Evolutionary conservation across 2,113 vertebrate species (phyloP), one percentile per base, ranked within the genome.

Genomic region (Gallinago paraguaiae): DNA sequence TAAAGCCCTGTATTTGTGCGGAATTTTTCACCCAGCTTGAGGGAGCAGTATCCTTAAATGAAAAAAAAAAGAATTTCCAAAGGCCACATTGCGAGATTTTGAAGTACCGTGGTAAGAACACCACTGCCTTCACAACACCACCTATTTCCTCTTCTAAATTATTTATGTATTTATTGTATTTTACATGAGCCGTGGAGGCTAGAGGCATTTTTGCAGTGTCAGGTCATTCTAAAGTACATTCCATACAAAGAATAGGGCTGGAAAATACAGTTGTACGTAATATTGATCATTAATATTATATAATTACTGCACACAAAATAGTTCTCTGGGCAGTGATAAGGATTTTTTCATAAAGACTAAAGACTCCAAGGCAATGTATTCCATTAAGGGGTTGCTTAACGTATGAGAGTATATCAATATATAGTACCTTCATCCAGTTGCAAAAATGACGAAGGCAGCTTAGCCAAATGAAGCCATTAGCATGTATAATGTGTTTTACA

Each of bases 131-230:
- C 30, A 63, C 92, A 93, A 96, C 81, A 75, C 85, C 97, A 95
- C 96, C 97, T 97, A 96, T 98, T 98, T 97, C 96, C 88, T 94
- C 95, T 93, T 91, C 90, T 98, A 95, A 97, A 98, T 97, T 97
- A 98, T 98, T 98, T 95, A 98, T 76, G 92, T 90, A 82, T 93
- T 96, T 97, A 91, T 97, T 97, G 96, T 97, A 97, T 97, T 97
- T 97, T 96, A 96, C 96, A 97, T 88, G 97, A 96, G 80, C 94
- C 74, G 68, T 80, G 95, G 96, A 95, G 96, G 92, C 80, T 93
- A 89, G 90, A 95, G 90, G 35, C 94, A 88, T 96, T 96, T 97
- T 76, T 88, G 89, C 79, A 92, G 96, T 88, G 88, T 92, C 93
- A 94, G 97, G 97, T 96, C 96, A 93, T 97, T 96, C 95, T 97